Percentiles rank a stretch among this genome's conserved stretches.
phyloP scores from a whole-genome alignment of 2,113 vertebrate species.

The Terrapene triunguis region DNA sequence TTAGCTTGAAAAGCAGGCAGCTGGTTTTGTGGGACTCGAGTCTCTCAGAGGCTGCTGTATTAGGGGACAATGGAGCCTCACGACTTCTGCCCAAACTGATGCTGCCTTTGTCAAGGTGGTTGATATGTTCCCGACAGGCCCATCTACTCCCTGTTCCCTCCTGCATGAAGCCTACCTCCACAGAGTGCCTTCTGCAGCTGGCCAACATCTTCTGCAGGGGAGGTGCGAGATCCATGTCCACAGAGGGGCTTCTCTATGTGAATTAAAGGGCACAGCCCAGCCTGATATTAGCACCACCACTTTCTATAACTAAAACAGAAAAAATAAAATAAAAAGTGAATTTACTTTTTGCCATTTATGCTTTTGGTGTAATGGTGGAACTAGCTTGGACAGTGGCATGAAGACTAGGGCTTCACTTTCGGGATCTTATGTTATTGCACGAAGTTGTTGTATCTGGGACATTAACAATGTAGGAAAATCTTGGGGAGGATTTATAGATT shows the following conservation, averaged over 20 bases:
- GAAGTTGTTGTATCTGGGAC: neutral
- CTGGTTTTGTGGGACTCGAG: neutral
- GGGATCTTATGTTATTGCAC: neutral
- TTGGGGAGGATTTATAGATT: slow-evolving; percentile 18
- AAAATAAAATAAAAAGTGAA: neutral
- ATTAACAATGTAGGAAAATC: neutral
- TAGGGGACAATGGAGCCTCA: neutral
- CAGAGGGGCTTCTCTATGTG: neutral
- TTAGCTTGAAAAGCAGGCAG: neutral
- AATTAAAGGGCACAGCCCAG: neutral
- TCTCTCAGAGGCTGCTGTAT: neutral
- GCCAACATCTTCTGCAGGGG: neutral
- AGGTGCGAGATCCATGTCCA: neutral
- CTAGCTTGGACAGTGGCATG: neutral
- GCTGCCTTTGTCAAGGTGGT: neutral
- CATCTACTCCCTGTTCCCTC: neutral
- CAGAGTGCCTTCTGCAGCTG: neutral
- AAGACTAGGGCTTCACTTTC: neutral
- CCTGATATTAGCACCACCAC: rapidly evolving
- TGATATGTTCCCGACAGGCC: neutral
- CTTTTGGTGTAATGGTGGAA: neutral
- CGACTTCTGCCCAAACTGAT: neutral
- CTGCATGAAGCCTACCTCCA: rapidly evolving
- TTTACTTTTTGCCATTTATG: neutral
- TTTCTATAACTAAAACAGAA: neutral